phyloP scores from a whole-genome alignment of 2,797 vertebrate species.

The Crenichthys baileyi region DNA sequence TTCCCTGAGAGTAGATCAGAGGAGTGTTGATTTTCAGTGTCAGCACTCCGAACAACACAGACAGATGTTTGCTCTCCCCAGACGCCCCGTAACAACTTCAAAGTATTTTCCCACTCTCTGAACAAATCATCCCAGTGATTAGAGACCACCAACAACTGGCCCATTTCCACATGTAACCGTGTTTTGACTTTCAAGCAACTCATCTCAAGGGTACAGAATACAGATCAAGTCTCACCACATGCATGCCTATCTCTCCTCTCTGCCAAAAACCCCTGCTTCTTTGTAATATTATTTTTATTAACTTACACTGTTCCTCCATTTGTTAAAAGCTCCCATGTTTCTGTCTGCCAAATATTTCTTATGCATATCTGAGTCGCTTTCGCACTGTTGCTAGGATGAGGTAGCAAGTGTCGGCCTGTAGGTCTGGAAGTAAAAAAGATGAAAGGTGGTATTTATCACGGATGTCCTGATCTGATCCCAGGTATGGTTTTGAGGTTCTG shows the following conservation, averaged over 20 bases:
- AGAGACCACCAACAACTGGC: constrained; percentile 37
- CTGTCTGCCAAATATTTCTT: constrained; percentile 5
- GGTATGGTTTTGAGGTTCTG: not conserved
- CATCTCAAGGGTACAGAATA: not conserved
- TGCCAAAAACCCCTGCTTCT: constrained; percentile 1
- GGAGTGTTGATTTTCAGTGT: constrained; percentile 47
- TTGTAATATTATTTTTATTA: constrained; percentile 2
- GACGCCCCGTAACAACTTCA: constrained; percentile 50
- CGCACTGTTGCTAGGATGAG: not conserved
- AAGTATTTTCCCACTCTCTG: constrained; percentile 52
- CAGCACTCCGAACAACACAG: constrained; percentile 43
- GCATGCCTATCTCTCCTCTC: constrained; percentile 5
- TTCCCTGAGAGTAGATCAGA: constrained; percentile 63
- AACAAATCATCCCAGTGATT: constrained; percentile 51
- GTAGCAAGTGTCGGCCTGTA: not conserved
- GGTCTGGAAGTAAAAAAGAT: not conserved
- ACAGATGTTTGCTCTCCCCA: constrained; percentile 63
- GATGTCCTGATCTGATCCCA: not conserved
- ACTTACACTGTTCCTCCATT: not conserved
- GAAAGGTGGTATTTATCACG: not conserved
- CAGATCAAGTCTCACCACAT: constrained; percentile 24
- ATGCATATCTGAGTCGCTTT: not conserved
- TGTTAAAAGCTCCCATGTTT: constrained; percentile 10
- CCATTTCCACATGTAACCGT: constrained; percentile 28
- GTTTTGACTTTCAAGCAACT: constrained; percentile 31